Conservation (phyloP, 2,888 invertebrate species). For the Brachyptera putata region DNA sequence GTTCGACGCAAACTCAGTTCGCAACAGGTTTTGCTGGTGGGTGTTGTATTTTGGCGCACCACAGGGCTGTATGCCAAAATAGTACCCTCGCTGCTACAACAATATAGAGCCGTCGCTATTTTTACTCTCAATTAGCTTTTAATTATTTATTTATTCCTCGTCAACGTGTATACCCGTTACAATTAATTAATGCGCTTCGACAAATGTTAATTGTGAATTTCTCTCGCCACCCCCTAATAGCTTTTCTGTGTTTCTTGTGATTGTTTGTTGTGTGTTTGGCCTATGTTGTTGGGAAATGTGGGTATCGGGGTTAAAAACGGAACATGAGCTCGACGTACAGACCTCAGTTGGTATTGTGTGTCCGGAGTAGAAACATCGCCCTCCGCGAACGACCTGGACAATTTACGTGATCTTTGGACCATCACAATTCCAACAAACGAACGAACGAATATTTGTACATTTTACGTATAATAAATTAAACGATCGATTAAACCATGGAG, state of each 20-base stretch:
- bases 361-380: not conserved
- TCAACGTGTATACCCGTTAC: not conserved
- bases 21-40: constrained; percentile 5
- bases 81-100: constrained; percentile 1
- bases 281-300: constrained; percentile 5
- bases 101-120: no score
- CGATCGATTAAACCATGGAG: constrained; percentile 53
- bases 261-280: not conserved
- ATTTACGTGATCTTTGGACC: no score
- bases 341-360: not conserved
- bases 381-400: no score
- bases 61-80: constrained; percentile 18
- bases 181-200: not conserved
- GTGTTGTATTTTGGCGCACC: constrained; percentile 16
- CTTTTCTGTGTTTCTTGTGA: not conserved
- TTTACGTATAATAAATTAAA: constrained; percentile 4
- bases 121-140: no score
- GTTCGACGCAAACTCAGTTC: no score
- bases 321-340: not conserved
- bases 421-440: constrained; percentile 25
- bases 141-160: not conserved
- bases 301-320: constrained; percentile 8
- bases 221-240: not conserved
- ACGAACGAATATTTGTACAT: constrained; percentile 29
- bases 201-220: not conserved